phyloP scores from a whole-genome alignment of 2,113 vertebrate species.

The Otolemur garnettii region DNA sequence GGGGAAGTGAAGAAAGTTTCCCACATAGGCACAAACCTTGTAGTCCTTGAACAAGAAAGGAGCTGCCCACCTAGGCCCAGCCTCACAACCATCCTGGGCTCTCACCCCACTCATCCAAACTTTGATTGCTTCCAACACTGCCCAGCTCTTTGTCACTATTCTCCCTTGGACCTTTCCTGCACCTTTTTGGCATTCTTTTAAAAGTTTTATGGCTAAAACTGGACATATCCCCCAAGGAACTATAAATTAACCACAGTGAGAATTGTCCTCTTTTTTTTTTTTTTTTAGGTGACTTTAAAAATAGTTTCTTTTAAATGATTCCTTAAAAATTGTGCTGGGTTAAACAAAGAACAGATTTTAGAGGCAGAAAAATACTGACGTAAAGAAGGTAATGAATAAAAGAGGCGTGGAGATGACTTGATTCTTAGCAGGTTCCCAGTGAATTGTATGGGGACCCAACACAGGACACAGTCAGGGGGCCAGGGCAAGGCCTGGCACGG shows the following conservation, averaged over 20 bases:
- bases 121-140: neutral
- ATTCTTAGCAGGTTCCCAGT: neutral
- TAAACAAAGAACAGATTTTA: neutral
- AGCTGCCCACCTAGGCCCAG: no score
- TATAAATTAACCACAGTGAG: neutral
- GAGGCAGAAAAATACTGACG: neutral
- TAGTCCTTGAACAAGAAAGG: no score
- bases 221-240: neutral
- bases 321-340: neutral
- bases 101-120: no score
- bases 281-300: neutral
- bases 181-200: neutral
- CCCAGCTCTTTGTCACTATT: neutral
- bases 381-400: neutral
- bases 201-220: neutral
- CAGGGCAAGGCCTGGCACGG: no score
- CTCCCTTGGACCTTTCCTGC: no score
- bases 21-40: no score
- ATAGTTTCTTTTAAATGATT: neutral
- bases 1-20: no score
- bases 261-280: neutral
- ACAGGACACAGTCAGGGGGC: no score
- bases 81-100: no score
- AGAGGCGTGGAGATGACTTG: neutral
- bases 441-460: neutral